These are phyloP conservation scores for Serripes groenlandicus DNA, from an alignment of 2,888 invertebrate species.

Conservation along the genomic window DNA sequence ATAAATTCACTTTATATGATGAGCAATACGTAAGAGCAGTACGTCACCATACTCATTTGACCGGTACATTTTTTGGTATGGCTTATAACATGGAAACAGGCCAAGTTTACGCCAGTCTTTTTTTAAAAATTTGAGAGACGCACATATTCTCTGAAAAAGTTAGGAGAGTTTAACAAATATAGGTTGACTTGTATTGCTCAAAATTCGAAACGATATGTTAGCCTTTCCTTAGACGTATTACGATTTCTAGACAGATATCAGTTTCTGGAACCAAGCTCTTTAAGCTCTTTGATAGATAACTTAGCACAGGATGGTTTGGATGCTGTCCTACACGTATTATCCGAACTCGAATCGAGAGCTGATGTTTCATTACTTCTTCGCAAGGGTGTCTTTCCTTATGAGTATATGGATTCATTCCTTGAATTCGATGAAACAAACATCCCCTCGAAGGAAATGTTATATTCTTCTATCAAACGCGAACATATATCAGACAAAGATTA, in stretches of 20 bases:
- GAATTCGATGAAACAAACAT: slow-evolving; percentile 22
- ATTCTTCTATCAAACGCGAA: slow-evolving; percentile 40
- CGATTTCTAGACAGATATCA: slow-evolving; percentile 41
- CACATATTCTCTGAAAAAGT: slow-evolving; percentile 27
- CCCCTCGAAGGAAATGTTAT: slow-evolving; percentile 29
- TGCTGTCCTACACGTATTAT: background rate
- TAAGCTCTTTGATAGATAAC: slow-evolving; percentile 39
- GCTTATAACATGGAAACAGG: slow-evolving; percentile 3
- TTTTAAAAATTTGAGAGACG: slow-evolving; percentile 36
- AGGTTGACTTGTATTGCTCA: slow-evolving; percentile 21
- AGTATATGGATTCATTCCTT: slow-evolving; percentile 25
- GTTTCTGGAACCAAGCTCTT: slow-evolving; percentile 33
- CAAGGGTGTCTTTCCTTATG: slow-evolving; percentile 44
- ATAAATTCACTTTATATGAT: background rate
- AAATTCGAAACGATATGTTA: slow-evolving; percentile 41
- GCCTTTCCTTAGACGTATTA: slow-evolving; percentile 33
- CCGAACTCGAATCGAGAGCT: slow-evolving; percentile 3
- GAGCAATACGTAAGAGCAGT: background rate
- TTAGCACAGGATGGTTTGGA: background rate
- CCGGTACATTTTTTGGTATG: slow-evolving; percentile 7
- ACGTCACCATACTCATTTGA: slow-evolving; percentile 15
- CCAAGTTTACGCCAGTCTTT: slow-evolving; percentile 18
- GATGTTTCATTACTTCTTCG: slow-evolving; percentile 16
- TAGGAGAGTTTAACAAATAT: slow-evolving; percentile 7
- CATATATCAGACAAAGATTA: slow-evolving; percentile 54